These are phyloP conservation scores for Rachycentron canadum DNA, from an alignment of 2,797 vertebrate genomes.

Conservation along the genomic window DNA sequence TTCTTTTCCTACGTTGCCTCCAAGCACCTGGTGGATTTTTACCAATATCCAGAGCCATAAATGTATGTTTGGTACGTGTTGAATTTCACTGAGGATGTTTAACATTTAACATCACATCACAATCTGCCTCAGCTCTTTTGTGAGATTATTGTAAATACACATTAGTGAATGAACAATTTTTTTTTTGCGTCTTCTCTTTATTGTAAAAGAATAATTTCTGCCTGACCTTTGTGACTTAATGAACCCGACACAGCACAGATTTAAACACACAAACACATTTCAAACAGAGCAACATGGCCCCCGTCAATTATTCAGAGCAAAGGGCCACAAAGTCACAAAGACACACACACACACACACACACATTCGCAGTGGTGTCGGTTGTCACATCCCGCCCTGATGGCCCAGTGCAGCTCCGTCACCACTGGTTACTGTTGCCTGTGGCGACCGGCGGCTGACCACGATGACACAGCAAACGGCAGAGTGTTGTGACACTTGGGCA, in stretches of 20 bases:
- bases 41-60: no score
- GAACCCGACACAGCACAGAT: background rate
- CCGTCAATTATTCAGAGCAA: slow-evolving; percentile 14
- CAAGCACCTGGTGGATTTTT: no score
- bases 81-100: no score
- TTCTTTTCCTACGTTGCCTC: no score
- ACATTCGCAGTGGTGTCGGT: slow-evolving; percentile 9
- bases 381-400: background rate
- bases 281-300: background rate
- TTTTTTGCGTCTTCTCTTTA: background rate
- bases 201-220: background rate
- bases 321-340: slow-evolving; percentile 8
- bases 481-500: background rate
- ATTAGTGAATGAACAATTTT: no score
- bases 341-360: background rate
- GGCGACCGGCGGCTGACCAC: background rate
- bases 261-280: background rate
- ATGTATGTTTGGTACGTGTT: no score
- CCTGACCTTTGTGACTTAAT: background rate
- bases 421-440: slow-evolving; percentile 1
- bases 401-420: background rate
- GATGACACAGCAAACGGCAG: background rate
- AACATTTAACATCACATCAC: no score
- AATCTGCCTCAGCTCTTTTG: no score
- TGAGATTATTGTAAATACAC: no score